Evolutionary conservation across 2,888 invertebrate species (phyloP), one percentile per base, ranked within the genome.

Genomic region (Callyntrura sp.): DNA sequence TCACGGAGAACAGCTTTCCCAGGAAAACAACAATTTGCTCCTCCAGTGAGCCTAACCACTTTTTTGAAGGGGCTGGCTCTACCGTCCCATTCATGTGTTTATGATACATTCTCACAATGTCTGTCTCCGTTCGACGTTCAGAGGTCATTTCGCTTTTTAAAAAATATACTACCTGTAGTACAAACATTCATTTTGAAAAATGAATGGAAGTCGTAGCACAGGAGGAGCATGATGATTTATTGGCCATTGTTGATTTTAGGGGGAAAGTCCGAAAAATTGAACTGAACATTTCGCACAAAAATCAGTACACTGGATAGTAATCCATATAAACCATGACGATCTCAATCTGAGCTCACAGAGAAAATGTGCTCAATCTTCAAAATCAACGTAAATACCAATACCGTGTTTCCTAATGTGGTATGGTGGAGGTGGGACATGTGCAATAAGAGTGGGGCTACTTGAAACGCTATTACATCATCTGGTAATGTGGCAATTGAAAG

Each of bases 41-140:
- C 23, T 90, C 90, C 48, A 81, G 35, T n/a, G 48, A 28, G 35
- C 70, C 79, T 17, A 90, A 17, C 81, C 79, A 85, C 28, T 90
- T 85, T 57, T 79, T 85, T 12, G 79, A 70, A 3, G 68, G 62
- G 1, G 20, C 9, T 0, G 73, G 70, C 45, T 90, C 90, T 4
- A 85, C 45, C 4, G 85, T 85, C 2, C 90, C 90, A 20, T 81
- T 35, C 20, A 73, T 60, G 28, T 81, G 73, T 28, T 85, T 90
- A 62, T 90, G 81, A 20, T 73, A 85, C 62, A 79, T 76, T n/a
- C 55, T 25, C 12, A 90, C 76, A 25, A 90, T 90, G 55, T 82
- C 85, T 35, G 65, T 14, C 14, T 48, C 78, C 9, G 55, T 25
- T 23, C n/a, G 76, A 11, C 55, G 45, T 43, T 79, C 25, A 3